Percentiles rank a stretch among this genome's conserved stretches.
phyloP scores from a whole-genome alignment of 2,797 vertebrate genomes.

The Protosalanx chinensis region DNA sequence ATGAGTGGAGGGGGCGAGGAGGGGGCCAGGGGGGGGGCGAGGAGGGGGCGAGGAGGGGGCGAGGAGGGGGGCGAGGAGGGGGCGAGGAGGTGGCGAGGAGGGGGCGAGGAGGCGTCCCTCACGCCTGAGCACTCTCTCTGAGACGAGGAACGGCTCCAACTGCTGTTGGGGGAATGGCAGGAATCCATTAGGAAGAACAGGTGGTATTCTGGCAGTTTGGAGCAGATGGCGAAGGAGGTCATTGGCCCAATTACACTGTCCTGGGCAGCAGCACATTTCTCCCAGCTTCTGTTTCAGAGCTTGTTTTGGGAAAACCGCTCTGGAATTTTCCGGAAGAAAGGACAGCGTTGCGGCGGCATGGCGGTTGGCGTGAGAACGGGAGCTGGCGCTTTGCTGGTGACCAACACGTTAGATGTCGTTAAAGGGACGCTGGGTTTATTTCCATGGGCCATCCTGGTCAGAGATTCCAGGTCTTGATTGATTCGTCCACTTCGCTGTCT shows the following conservation, averaged over 20 bases:
- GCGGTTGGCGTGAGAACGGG: conserved; percentile 19
- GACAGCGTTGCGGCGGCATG: conserved; percentile 40
- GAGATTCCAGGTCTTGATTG: conserved; percentile 8
- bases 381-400: conserved; percentile 17
- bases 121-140: neutral
- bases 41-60: neutral
- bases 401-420: conserved; percentile 28
- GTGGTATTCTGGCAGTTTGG: conserved; percentile 63
- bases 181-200: conserved; percentile 64
- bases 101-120: too few relatives aligned
- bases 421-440: conserved; percentile 31
- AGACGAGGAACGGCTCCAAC: conserved; percentile 21
- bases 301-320: conserved; percentile 34
- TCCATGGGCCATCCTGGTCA: conserved; percentile 23
- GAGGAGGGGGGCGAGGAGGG: neutral
- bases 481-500: too few relatives aligned
- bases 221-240: conserved; percentile 69
- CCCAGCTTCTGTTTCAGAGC: conserved; percentile 32
- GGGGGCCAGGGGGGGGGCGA: too few relatives aligned
- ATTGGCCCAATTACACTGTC: conserved; percentile 62
- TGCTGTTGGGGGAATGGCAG: conserved; percentile 45
- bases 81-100: too few relatives aligned
- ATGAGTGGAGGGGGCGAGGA: too few relatives aligned
- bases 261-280: conserved; percentile 58
- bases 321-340: conserved; percentile 41